Conservation (phyloP, 2,888 invertebrate genomes). For the Idaea straminata region DNA sequence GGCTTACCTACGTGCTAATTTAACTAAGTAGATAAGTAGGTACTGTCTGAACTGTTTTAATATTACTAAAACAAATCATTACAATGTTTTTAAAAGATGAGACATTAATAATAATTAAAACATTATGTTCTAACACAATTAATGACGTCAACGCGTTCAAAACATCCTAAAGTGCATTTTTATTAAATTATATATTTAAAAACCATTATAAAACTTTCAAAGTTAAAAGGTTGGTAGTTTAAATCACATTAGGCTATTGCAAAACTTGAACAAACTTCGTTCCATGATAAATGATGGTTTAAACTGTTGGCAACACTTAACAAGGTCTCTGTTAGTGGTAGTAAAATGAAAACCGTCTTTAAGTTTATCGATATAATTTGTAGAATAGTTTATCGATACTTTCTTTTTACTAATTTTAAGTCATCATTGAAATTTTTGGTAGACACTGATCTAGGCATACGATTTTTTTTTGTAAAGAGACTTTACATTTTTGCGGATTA, state of each 20-base stretch:
- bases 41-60: no score
- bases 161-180: constrained; percentile 32
- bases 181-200: constrained; percentile 50
- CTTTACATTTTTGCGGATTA: no score
- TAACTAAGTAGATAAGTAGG: no score
- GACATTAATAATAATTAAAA: not conserved
- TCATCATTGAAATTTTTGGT: no score
- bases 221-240: constrained; percentile 61
- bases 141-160: not conserved
- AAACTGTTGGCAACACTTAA: constrained; percentile 64
- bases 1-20: no score
- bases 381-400: constrained; percentile 3
- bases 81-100: not conserved
- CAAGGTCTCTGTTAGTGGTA: constrained; percentile 20
- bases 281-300: constrained; percentile 65
- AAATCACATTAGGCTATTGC: constrained; percentile 64
- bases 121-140: not conserved
- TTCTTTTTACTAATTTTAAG: not conserved
- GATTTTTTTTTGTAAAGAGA: no score
- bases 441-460: no score
- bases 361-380: constrained; percentile 16
- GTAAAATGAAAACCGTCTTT: constrained; percentile 2
- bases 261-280: constrained; percentile 33
- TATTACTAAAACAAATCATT: not conserved
- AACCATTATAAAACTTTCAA: constrained; percentile 45